Conservation (phyloP, 2,888 invertebrate species). For the Pelosia muscerda region DNA sequence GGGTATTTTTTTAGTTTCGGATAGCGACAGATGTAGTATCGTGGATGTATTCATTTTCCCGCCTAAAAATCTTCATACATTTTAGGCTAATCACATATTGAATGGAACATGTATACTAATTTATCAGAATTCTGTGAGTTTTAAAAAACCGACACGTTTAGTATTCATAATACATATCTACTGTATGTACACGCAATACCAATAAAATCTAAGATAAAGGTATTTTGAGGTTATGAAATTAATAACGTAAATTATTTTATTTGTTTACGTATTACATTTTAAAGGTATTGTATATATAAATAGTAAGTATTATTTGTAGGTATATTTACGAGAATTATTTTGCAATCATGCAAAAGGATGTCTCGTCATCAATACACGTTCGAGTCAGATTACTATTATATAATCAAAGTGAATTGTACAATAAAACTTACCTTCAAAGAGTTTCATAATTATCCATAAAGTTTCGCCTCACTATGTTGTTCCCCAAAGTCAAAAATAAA, state of each 20-base stretch:
- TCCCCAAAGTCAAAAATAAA: conserved; percentile 55
- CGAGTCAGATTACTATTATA: conserved; percentile 65
- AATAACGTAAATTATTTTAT: background rate
- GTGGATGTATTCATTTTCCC: conserved; percentile 58
- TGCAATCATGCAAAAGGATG: conserved; percentile 38
- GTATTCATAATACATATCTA: conserved; percentile 15
- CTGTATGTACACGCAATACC: conserved; percentile 23
- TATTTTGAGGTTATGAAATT: conserved; percentile 48
- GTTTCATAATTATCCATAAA: conserved; percentile 49
- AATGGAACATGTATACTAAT: conserved; percentile 21
- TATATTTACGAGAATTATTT: background rate
- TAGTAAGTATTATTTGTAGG: background rate
- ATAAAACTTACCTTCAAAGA: conserved; percentile 68
- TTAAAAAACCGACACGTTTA: conserved; percentile 12
- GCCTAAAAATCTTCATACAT: conserved; percentile 58
- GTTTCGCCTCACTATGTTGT: conserved; percentile 48
- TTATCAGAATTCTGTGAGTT: background rate
- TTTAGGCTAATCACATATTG: conserved; percentile 17
- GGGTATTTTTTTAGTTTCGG: background rate
- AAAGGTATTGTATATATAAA: background rate
- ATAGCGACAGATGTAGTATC: background rate
- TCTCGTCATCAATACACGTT: conserved; percentile 58
- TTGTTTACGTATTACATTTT: background rate
- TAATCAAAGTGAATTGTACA: conserved; percentile 60
- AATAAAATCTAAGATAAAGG: conserved; percentile 37